Conservation (phyloP, 2,888 invertebrate genomes). For the Acanthosepion lycidas region DNA sequence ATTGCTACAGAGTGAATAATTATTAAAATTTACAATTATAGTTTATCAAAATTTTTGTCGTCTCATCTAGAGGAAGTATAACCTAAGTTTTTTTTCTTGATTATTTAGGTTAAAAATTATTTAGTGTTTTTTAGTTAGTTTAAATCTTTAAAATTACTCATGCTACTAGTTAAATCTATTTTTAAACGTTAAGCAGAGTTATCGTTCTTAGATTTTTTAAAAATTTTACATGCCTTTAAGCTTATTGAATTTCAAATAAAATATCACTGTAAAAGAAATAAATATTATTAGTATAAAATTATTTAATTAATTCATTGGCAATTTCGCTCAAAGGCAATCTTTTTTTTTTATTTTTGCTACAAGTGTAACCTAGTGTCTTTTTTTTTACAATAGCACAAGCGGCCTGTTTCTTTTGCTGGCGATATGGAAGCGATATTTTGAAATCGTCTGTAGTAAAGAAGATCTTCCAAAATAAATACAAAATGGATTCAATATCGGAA, state of each 20-base stretch:
- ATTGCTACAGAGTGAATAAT: no score
- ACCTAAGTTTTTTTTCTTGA: no score
- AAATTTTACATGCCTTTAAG: neutral
- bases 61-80: no score
- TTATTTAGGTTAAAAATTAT: no score
- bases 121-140: no score
- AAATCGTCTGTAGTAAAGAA: neutral
- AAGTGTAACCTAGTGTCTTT: neutral
- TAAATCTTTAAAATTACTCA: neutral
- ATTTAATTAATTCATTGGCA: neutral
- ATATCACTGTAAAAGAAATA: neutral
- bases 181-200: neutral
- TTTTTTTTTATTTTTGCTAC: no score
- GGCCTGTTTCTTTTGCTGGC: neutral
- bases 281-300: neutral
- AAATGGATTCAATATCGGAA: constrained; percentile 47
- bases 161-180: neutral
- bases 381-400: neutral
- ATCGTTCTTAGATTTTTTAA: neutral
- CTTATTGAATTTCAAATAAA: neutral
- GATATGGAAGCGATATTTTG: neutral
- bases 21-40: no score
- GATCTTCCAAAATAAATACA: neutral
- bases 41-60: no score
- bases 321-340: no score